Base-by-base conservation (phyloP, 37 sponge, comb jelly and placozoan species). In the Oopsacas minuta region DNA sequence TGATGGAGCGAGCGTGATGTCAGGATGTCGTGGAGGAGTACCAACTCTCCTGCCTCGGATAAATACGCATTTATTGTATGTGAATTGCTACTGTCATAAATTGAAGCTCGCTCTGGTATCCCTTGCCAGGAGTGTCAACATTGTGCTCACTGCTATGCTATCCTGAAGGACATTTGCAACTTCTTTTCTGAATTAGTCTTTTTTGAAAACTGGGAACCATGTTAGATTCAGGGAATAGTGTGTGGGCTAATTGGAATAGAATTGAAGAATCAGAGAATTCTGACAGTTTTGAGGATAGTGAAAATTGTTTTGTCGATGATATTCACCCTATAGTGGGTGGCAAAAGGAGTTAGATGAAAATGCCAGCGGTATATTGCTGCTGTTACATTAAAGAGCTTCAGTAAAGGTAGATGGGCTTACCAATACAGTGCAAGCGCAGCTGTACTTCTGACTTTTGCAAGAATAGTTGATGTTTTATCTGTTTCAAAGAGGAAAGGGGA, bases 11-110 rank as follows among this genome's bases (percentile, higher is more conserved):
- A 61, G 75, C 75, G 75, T 61, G 28, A 61, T 61, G 75, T 61
- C 75, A 61, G 75, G 75, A 61, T 61, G 75, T 61, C 75, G 75
- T 61, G 75, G 75, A 34, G 75, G 75, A 61, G 75, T 61, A 61
- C 32, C 75, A 61, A 61, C 75, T 61, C 75, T 61, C 75, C 28
- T 61, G 75, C 22, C 75, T 61, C 75, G 28, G 28, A 34, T 61
- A 61, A 61, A 61, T 61, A 25, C 75, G 28, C 75, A 61, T 61
- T 61, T 61, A 61, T 20, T 25, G 75, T 61, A 61, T 61, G 75
- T 61, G 75, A 25, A 61, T 61, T 61, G 75, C 75, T 61, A 61
- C 75, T 61, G 75, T 61, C 75, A 61, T 61, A 61, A 61, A 61
- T 61, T 61, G 30, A 61, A 61, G 32, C 75, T 61, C 75, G 75